Evolutionary conservation across 1,140 invertebrate genomes (phyloP).

Genomic region (Drosophila navojoa): DNA sequence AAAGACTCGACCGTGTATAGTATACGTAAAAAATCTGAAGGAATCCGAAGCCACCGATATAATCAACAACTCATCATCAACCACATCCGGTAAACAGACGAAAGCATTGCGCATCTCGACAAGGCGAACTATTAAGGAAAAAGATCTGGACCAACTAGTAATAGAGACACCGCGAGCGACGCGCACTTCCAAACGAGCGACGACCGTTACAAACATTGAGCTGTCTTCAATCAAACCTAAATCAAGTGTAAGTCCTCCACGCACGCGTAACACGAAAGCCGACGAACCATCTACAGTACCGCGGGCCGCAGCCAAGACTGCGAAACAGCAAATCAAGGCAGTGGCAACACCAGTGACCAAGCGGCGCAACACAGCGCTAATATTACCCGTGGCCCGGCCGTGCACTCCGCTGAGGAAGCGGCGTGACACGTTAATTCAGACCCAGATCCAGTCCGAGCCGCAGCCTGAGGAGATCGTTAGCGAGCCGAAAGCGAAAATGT

Average conservation of each 20-base stretch:
- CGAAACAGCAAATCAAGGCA: not conserved
- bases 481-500: slow-evolving; percentile 51
- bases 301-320: not conserved
- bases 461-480: not conserved
- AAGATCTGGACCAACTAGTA: slow-evolving; percentile 10
- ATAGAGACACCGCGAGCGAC: not conserved
- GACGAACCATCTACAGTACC: not conserved
- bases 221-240: slow-evolving; percentile 4
- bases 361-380: slow-evolving; percentile 29
- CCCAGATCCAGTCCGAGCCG: too few relatives aligned
- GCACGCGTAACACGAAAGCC: slow-evolving; percentile 2
- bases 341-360: slow-evolving; percentile 10
- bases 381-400: not conserved
- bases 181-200: slow-evolving; percentile 21
- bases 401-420: slow-evolving; percentile 15
- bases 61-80: slow-evolving; percentile 18
- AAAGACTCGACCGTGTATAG: slow-evolving; percentile 72
- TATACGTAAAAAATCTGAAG: slow-evolving; percentile 65
- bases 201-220: slow-evolving; percentile 20
- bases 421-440: not conserved
- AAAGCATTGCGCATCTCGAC: slow-evolving; percentile 14
- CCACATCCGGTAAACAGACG: slow-evolving; percentile 9
- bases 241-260: not conserved
- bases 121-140: slow-evolving; percentile 6
- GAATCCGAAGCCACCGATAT: slow-evolving; percentile 19